Evolutionary conservation across 2,113 vertebrate genomes (phyloP).

Genomic region (Tupaia chinensis): DNA sequence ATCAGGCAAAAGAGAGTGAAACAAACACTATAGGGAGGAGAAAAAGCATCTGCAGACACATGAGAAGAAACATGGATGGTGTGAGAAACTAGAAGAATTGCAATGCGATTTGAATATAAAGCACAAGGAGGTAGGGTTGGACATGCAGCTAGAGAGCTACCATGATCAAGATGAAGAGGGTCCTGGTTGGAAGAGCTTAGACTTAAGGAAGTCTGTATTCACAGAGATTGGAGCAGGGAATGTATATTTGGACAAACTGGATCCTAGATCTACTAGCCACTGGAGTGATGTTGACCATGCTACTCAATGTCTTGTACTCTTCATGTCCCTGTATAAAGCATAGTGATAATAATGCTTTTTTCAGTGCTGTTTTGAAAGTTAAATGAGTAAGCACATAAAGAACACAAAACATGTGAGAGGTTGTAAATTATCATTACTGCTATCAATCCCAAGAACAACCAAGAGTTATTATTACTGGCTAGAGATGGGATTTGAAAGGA

Average conservation of each 20-base stretch:
- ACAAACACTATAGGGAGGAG: background rate
- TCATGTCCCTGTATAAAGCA: background rate
- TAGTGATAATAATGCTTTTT: background rate
- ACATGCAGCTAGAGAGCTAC: background rate
- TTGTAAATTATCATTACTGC: background rate
- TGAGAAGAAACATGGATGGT: background rate
- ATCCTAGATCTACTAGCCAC: background rate
- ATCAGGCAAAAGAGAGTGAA: background rate
- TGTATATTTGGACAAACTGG: background rate
- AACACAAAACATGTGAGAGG: background rate
- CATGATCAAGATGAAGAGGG: background rate
- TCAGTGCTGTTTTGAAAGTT: background rate
- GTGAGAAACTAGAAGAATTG: background rate
- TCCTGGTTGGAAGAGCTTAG: background rate
- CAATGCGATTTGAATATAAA: background rate
- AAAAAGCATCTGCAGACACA: background rate
- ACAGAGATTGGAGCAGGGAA: background rate
- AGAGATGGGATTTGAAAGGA: background rate
- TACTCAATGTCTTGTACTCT: background rate
- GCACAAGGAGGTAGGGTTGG: background rate
- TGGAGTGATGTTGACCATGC: background rate
- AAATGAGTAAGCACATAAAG: background rate
- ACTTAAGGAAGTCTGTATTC: background rate
- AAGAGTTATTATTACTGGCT: background rate
- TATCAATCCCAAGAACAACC: background rate